A percentile compares a stretch with the other conserved stretches of the same genome.
Evolutionary conservation across 2,113 vertebrate species (phyloP).

Genomic region (Pterophyllum scalare): DNA sequence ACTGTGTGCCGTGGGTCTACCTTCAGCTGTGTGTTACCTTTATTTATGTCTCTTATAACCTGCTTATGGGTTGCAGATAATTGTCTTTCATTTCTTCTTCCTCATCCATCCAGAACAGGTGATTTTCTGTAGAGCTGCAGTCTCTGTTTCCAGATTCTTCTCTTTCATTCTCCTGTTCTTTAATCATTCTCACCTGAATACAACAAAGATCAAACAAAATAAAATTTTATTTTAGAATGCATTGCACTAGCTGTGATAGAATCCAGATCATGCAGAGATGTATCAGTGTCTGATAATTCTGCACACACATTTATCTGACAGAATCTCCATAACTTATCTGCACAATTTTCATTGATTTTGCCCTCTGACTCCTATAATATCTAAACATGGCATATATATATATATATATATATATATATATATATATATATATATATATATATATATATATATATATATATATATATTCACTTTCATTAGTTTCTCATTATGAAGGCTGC

Average conservation of each 20-base stretch:
- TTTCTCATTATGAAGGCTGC: not conserved
- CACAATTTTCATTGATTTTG: not conserved
- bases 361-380: not conserved
- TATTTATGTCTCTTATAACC: not conserved
- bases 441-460: too few species aligned
- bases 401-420: not conserved
- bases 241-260: not conserved
- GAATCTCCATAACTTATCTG: not conserved
- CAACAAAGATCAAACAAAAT: not conserved
- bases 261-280: not conserved
- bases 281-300: not conserved
- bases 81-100: not conserved
- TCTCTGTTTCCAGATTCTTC: constrained; percentile 94
- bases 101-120: constrained; percentile 63
- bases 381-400: not conserved
- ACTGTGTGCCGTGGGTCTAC: not conserved
- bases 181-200: constrained; percentile 96
- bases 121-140: constrained; percentile 82
- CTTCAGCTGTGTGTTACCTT: not conserved
- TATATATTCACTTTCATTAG: not conserved
- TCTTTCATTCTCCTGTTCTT: constrained; percentile 97
- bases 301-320: not conserved
- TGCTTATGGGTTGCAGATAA: not conserved
- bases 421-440: too few species aligned
- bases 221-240: not conserved